phyloP scores from a whole-genome alignment of 2,797 vertebrate genomes.

The Anableps anableps region DNA sequence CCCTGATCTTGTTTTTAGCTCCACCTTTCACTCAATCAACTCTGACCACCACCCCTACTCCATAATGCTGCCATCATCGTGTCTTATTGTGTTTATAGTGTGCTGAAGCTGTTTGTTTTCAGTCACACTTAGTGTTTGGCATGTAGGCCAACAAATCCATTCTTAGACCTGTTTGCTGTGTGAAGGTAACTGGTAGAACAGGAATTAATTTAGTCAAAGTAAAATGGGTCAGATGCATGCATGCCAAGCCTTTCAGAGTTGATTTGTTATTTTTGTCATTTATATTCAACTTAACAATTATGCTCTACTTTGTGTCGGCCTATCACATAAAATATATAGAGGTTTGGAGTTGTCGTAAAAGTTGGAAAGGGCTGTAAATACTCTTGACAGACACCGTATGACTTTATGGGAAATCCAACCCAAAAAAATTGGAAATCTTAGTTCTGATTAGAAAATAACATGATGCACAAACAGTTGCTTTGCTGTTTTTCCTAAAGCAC shows the following conservation, averaged over 20 bases:
- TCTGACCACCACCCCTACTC: not conserved
- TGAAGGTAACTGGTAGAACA: not conserved
- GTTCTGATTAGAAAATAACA: not conserved
- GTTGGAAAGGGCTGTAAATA: not conserved
- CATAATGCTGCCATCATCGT: not conserved
- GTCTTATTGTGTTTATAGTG: not conserved
- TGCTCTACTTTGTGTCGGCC: not conserved
- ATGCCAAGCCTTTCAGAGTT: not conserved
- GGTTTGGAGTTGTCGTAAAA: not conserved
- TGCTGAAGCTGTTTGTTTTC: not conserved
- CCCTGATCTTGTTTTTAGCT: not conserved
- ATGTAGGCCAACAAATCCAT: not conserved
- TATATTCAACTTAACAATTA: not conserved
- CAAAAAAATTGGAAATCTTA: not conserved
- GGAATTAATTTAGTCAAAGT: not conserved
- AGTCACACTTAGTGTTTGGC: not conserved
- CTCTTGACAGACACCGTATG: not conserved
- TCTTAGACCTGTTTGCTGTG: not conserved
- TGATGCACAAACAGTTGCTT: not conserved
- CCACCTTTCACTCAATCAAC: not conserved
- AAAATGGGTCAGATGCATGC: not conserved
- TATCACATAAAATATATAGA: not conserved
- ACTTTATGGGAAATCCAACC: not conserved
- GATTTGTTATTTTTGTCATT: not conserved
- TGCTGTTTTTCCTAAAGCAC: not conserved